Base-by-base conservation (phyloP, 2,888 invertebrate species). In the Melolontha melolontha region DNA sequence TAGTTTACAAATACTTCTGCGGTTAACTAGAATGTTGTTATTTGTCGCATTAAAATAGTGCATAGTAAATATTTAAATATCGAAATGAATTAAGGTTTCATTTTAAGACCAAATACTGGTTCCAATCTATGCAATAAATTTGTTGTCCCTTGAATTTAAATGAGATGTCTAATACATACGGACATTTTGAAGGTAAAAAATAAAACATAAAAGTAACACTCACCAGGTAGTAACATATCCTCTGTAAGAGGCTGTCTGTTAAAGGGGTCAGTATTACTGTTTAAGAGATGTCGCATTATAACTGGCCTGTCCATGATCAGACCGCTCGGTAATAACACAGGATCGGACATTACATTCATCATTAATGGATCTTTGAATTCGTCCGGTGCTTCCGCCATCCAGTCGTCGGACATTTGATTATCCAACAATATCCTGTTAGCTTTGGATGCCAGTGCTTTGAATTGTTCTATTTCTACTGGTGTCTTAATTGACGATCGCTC, bases 191-290 rank as follows among this genome's bases (percentile, higher is more conserved):
- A 22, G 1, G 1, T 22, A 22, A 11, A n/a, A 54, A 34, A 64
- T 54, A 44, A 17, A 14, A 29, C 14, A 47, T 14, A 16, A 44
- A 51, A 22, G 39, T 64, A 47, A 16, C 52, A 76, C 78, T 82
- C 84, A 96, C 95, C 93, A 83, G 97, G 93, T 77, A 90, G 89
- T 59, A 99, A 87, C 90, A 97, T 95, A 78, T 96, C 96, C 84
- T 97, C 97, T 10, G 93, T 94, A 50, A 99, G 89, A 12, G 94
- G 93, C 83, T 97, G 97, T 70, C 99, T 87, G 84, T 97, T 98
- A 86, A 99, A 99, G 0, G 99, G 99, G 86, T 99, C 98, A 0
- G 97, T 98, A 77, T 92, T 93, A 78, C 97, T 97, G 84, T 98
- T 98, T 75, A 98, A 87, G 79, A 98, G 86, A 85, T 98, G 98